These are phyloP conservation scores for Kradibia gibbosae DNA, from an alignment of 1,140 invertebrate species.

Conservation along the genomic window DNA sequence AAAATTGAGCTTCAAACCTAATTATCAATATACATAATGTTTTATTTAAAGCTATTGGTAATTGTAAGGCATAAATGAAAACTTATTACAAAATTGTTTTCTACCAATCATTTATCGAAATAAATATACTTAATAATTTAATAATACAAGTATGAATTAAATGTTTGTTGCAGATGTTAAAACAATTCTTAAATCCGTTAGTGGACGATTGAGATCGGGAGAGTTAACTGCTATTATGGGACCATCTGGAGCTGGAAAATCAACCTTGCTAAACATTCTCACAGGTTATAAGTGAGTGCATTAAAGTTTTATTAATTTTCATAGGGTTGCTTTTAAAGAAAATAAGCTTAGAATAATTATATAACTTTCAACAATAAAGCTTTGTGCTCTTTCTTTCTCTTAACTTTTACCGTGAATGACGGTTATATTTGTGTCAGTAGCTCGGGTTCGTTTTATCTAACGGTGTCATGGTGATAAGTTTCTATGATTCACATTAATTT, in stretches of 20 bases:
- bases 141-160: neutral
- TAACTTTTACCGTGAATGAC: slow-evolving; percentile 14
- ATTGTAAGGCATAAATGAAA: too few species aligned
- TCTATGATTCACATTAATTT: slow-evolving; percentile 10
- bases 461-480: slow-evolving; percentile 33
- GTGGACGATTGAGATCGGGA: slow-evolving; percentile 85
- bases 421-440: slow-evolving; percentile 24
- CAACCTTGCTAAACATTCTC: slow-evolving; percentile 89
- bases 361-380: neutral
- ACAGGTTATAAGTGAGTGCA: slow-evolving; percentile 87
- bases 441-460: slow-evolving; percentile 15
- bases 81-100: too few species aligned
- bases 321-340: too few species aligned
- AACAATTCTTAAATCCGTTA: slow-evolving; percentile 87
- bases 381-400: neutral
- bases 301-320: neutral
- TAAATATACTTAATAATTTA: too few species aligned
- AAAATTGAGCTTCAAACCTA: too few species aligned
- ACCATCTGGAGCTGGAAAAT: slow-evolving; percentile 93
- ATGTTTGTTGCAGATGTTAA: slow-evolving; percentile 79
- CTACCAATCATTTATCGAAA: too few species aligned
- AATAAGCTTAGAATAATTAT: neutral
- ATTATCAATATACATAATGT: too few species aligned
- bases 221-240: slow-evolving; percentile 96
- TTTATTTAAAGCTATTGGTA: too few species aligned